These are phyloP conservation scores for Oryzias melastigma DNA, from an alignment of 2,113 vertebrate genomes.

Conservation along the genomic window DNA sequence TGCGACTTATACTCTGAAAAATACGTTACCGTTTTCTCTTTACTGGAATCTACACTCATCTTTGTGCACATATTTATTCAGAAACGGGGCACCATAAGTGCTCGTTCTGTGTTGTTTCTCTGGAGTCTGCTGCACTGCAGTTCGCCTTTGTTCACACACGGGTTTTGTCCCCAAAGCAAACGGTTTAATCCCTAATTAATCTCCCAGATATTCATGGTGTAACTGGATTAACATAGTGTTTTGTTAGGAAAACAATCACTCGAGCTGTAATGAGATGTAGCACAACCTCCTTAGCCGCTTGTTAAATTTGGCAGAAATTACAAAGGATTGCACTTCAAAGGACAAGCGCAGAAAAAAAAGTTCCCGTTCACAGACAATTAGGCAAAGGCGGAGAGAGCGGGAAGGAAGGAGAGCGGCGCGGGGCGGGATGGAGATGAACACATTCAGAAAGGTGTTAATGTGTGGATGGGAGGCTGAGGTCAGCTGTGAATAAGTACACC, in stretches of 20 bases:
- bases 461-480: slow-evolving; percentile 37
- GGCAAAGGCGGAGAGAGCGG: slow-evolving; percentile 1
- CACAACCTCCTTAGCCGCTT: slow-evolving; percentile 23
- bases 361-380: slow-evolving; percentile 14
- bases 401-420: slow-evolving; percentile 9
- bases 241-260: slow-evolving; percentile 60
- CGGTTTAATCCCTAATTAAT: slow-evolving; percentile 65
- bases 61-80: background rate
- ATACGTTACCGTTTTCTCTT: no score
- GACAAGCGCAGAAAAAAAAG: slow-evolving; percentile 25
- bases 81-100: slow-evolving; percentile 4
- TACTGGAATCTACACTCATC: background rate
- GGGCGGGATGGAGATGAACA: slow-evolving; percentile 28
- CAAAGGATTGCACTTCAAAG: slow-evolving; percentile 65
- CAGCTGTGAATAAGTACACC: slow-evolving; percentile 60
- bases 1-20: no score
- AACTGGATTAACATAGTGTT: slow-evolving; percentile 68
- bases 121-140: slow-evolving; percentile 23
- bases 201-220: slow-evolving; percentile 51
- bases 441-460: slow-evolving; percentile 52
- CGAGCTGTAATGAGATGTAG: slow-evolving; percentile 41
- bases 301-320: slow-evolving; percentile 55
- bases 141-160: slow-evolving; percentile 46
- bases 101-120: slow-evolving; percentile 45
- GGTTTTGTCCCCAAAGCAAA: slow-evolving; percentile 43